Base-by-base conservation (phyloP, 2,888 invertebrate genomes). In the Myathropa florea region DNA sequence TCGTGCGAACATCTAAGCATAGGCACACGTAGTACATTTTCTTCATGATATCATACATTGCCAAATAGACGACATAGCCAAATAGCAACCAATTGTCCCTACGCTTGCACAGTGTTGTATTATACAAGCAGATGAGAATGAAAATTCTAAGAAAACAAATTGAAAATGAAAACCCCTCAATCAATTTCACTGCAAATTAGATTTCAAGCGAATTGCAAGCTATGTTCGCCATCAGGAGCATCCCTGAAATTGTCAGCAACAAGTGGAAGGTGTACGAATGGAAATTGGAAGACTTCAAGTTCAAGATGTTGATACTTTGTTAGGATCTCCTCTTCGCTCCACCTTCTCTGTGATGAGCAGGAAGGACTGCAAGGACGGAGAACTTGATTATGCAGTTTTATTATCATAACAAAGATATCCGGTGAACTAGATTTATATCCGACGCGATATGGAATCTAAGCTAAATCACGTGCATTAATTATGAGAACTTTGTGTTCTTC, bases 171-270 rank as follows among this genome's bases (percentile, higher is more conserved):
- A 77, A 76, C 81, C n/a, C 77, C 64, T 85, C 82, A 85, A 85
- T 85, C 85, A 78, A 81, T 85, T 85, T 85, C 77, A 85, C 68
- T 85, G 73, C 81, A 85, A 85, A 85, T 85, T 85, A 85, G 81
- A 85, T 85, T 81, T 64, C 64, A 73, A 73, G 65, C 77, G 81
- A 81, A 81, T 77, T 77, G 72, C 71, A 72, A 72, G 77, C 73
- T 67, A 76, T 76, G 80, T 67, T 71, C 73, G 39, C 70, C 59
- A 63, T 73, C 60, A 71, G 60, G 78, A 63, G 23, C 64, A 67
- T 39, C 64, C 46, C 46, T n/a, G 53, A 14, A 28, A 3, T 39
- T 23, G 24, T 26, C 4, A 33, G 67, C 76, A 67, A 67, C 67
- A 46, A 60, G 67, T 55, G 4, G 18, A 57, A 12, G 39, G 39